phyloP scores from a whole-genome alignment of 2,797 vertebrate species.

The Natrix natrix region DNA sequence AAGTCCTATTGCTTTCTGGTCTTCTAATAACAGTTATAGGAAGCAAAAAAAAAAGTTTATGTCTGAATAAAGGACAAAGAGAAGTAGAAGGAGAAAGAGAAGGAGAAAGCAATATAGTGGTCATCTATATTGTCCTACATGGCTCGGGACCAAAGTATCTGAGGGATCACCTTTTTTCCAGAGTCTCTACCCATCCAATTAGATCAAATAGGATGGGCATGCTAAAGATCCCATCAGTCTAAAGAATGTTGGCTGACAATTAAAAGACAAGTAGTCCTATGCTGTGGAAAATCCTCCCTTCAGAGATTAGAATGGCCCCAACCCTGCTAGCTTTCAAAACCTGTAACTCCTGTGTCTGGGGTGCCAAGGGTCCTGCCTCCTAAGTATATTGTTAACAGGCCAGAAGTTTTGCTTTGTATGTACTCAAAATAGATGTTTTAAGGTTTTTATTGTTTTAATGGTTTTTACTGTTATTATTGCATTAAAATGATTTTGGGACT shows the following conservation, averaged over 20 bases:
- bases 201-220: neutral
- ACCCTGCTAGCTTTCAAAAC: neutral
- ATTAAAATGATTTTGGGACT: neutral
- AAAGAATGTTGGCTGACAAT: neutral
- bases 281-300: neutral
- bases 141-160: neutral
- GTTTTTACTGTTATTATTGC: neutral
- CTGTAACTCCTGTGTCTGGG: accelerated
- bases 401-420: neutral
- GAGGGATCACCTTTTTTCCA: neutral
- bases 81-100: too few relatives aligned
- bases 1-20: neutral
- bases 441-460: neutral
- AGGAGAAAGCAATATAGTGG: neutral
- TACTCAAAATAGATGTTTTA: neutral
- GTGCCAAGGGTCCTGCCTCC: neutral
- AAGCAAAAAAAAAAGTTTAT: neutral
- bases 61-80: neutral
- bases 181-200: neutral
- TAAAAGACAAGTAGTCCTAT: neutral
- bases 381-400: neutral
- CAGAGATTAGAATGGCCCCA: neutral
- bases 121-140: neutral
- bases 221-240: neutral
- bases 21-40: neutral